A percentile compares a stretch with the other conserved stretches of the same genome.
Evolutionary conservation across 1,140 invertebrate genomes (phyloP).

Genomic region (Orchesella cincta): DNA sequence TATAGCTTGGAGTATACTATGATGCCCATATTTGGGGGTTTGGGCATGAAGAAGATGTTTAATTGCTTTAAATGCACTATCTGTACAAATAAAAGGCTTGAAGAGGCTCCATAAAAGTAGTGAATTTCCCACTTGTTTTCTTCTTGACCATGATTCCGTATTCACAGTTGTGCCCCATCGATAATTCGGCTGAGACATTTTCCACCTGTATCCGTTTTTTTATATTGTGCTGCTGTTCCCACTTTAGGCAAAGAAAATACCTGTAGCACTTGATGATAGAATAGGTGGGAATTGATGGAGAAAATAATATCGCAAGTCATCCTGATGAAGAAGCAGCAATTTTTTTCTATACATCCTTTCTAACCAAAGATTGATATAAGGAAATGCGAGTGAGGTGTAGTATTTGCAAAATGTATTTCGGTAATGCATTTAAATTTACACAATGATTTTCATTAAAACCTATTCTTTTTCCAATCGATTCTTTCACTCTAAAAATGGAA

Average conservation of each 20-base stretch:
- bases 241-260: background rate
- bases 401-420: background rate
- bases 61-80: conserved; percentile 24
- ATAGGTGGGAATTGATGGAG: background rate
- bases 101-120: conserved; percentile 6
- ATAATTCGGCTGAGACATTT: background rate
- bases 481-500: conserved; percentile 10
- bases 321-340: background rate
- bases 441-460: conserved; percentile 20
- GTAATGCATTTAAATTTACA: background rate
- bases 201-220: background rate
- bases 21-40: background rate
- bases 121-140: background rate
- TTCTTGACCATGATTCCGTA: too few relatives aligned
- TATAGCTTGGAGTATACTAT: background rate
- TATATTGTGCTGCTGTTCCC: too few relatives aligned
- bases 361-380: too few relatives aligned
- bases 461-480: background rate
- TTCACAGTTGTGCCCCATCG: too few relatives aligned
- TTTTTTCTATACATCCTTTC: too few relatives aligned
- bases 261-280: background rate
- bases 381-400: background rate
- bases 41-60: background rate
- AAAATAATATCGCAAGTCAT: background rate
- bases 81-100: background rate